Conservation (phyloP, 2,113 vertebrate species). For the Turnix velox region DNA sequence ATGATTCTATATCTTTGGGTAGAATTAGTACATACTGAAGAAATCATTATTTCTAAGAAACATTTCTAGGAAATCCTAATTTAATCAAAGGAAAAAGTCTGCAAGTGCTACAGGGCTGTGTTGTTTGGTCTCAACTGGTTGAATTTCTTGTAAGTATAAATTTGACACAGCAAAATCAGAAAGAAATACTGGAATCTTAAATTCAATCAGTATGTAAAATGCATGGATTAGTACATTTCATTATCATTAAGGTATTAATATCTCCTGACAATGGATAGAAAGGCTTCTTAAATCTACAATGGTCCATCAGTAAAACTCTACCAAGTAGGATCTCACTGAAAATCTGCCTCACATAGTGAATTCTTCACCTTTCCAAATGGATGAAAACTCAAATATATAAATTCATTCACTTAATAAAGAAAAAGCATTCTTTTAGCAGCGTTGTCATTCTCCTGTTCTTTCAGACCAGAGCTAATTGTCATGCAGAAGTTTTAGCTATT, state of each 20-base stretch:
- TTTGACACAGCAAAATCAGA: not conserved
- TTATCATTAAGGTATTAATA: constrained; percentile 27
- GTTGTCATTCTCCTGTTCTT: too few relatives aligned
- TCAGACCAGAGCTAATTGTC: not conserved
- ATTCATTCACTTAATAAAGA: not conserved
- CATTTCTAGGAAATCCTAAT: not conserved
- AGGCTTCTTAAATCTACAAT: constrained; percentile 41
- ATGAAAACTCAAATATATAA: not conserved
- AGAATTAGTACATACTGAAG: not conserved
- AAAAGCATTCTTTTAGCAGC: not conserved
- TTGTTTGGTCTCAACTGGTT: not conserved
- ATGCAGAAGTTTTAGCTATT: not conserved
- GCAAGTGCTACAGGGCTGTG: not conserved
- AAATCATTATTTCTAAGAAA: not conserved
- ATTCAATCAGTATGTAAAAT: not conserved
- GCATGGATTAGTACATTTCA: not conserved
- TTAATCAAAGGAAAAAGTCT: not conserved
- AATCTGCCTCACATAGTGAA: constrained; percentile 23
- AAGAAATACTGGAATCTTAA: not conserved
- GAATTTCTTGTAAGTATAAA: not conserved
- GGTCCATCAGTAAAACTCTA: constrained; percentile 1
- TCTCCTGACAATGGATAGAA: constrained; percentile 36
- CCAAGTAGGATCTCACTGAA: not conserved
- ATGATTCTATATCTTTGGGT: not conserved
- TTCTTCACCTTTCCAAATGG: not conserved